Conservation (phyloP, 2,888 invertebrate species). For the Ectobius pallidus region DNA sequence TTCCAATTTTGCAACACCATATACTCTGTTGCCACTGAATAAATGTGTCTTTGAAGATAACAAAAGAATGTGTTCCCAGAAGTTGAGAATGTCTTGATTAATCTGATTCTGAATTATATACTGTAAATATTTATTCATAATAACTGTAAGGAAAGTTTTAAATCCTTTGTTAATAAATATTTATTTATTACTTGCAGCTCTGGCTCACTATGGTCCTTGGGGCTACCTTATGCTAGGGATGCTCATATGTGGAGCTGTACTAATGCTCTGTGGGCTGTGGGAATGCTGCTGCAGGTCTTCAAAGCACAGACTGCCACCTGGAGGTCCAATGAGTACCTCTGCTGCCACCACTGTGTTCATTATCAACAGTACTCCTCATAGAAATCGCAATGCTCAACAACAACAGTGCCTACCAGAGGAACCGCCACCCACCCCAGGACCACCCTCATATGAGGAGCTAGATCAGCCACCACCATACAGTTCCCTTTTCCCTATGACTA, state of each 20-base stretch:
- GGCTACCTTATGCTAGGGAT: conserved; percentile 74
- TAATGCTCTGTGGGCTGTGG: conserved; percentile 74
- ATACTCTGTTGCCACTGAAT: too few relatives aligned
- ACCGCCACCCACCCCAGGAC: conserved; percentile 43
- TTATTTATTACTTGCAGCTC: conserved; percentile 60
- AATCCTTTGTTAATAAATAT: too few relatives aligned
- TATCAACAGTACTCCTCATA: conserved; percentile 46
- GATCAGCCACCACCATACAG: conserved; percentile 35
- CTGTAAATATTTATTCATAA: too few relatives aligned
- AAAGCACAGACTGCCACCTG: conserved; percentile 45
- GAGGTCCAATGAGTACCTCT: conserved; percentile 40
- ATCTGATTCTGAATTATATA: too few relatives aligned
- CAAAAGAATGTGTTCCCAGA: too few relatives aligned
- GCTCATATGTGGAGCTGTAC: conserved; percentile 70
- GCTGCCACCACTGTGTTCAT: conserved; percentile 51
- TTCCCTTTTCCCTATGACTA: conserved; percentile 31
- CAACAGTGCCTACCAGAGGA: neutral
- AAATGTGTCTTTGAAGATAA: too few relatives aligned
- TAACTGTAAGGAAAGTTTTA: too few relatives aligned
- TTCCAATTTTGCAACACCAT: too few relatives aligned
- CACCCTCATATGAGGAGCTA: conserved; percentile 40
- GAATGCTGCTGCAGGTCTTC: conserved; percentile 57
- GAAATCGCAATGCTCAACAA: conserved; percentile 46
- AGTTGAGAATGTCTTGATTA: too few relatives aligned
- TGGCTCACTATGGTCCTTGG: conserved; percentile 76